Conservation (phyloP, 2,113 vertebrate species). For the Speoplatyrhinus poulsoni region DNA sequence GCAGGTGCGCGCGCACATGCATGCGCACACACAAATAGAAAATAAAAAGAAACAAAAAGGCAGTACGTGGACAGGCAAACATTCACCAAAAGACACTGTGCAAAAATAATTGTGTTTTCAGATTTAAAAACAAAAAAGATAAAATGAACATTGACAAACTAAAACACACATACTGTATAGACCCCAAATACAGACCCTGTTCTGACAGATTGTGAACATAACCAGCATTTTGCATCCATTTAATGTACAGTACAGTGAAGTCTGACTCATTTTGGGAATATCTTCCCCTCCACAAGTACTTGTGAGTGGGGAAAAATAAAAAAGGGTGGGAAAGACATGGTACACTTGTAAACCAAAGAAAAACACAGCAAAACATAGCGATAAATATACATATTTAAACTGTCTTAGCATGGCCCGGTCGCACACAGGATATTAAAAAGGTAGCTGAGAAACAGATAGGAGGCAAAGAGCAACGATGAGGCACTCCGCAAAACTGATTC, state of each 20-base stretch:
- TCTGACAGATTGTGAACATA: slow-evolving; percentile 53
- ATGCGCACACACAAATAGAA: slow-evolving; percentile 39
- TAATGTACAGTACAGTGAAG: slow-evolving; percentile 61
- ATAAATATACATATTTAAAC: slow-evolving; percentile 70
- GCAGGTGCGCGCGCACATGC: slow-evolving; percentile 67
- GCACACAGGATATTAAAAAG: slow-evolving; percentile 53
- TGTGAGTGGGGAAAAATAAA: slow-evolving; percentile 11
- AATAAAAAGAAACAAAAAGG: slow-evolving; percentile 22
- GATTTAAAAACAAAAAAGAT: slow-evolving; percentile 55
- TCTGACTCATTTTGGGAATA: slow-evolving; percentile 49
- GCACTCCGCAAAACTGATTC: slow-evolving; percentile 11
- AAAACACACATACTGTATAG: slow-evolving; percentile 10
- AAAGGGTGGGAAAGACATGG: slow-evolving; percentile 37
- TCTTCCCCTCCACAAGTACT: slow-evolving; percentile 44
- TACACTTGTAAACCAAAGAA: slow-evolving; percentile 55
- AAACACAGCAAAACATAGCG: slow-evolving; percentile 72
- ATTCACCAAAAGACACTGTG: slow-evolving; percentile 74
- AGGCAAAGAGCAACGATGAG: slow-evolving; percentile 18
- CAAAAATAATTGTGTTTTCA: slow-evolving; percentile 69
- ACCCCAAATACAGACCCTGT: slow-evolving; percentile 67
- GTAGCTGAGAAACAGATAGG: slow-evolving; percentile 32
- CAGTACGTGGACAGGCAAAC: slow-evolving; percentile 56
- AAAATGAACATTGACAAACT: slow-evolving; percentile 37
- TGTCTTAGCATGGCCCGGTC: slow-evolving; percentile 51
- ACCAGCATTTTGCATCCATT: slow-evolving; percentile 54